These are phyloP conservation scores for Numenius arquata DNA, from an alignment of 2,113 vertebrate genomes.

Conservation along the genomic window DNA sequence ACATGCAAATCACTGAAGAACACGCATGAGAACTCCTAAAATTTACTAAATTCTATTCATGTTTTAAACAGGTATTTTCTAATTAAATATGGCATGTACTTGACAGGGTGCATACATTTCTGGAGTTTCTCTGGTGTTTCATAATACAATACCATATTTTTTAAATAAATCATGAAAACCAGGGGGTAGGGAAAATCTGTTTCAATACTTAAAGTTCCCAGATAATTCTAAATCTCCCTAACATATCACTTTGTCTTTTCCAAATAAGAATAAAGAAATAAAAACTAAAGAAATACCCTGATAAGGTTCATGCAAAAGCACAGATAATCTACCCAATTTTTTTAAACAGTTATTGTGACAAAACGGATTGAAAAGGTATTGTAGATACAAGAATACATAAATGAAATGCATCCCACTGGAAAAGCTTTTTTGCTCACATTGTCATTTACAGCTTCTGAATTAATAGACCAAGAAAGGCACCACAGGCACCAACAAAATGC, in stretches of 20 bases:
- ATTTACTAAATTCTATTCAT: not conserved
- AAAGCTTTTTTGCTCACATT: conserved; percentile 79
- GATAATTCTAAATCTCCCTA: not conserved
- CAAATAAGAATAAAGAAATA: not conserved
- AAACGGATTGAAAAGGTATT: conserved; percentile 60
- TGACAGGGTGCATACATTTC: not conserved
- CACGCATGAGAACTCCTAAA: not conserved
- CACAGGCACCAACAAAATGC: conserved; percentile 90
- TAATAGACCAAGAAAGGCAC: conserved; percentile 95
- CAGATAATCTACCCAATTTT: conserved; percentile 64
- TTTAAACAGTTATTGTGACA: conserved; percentile 72
- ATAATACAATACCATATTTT: not conserved
- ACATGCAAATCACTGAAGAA: not conserved
- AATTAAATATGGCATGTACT: not conserved
- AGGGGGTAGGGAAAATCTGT: not conserved
- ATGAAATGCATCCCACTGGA: conserved; percentile 80
- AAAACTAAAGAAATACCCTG: not conserved
- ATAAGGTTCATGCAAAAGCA: conserved; percentile 51
- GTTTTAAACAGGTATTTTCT: not conserved
- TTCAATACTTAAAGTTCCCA: not conserved
- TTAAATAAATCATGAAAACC: not conserved
- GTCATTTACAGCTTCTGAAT: conserved; percentile 84
- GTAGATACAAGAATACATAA: conserved; percentile 67
- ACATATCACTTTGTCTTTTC: not conserved
- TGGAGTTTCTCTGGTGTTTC: not conserved